Conservation (phyloP, 2,888 invertebrate species). For the Drosophila formosana region DNA sequence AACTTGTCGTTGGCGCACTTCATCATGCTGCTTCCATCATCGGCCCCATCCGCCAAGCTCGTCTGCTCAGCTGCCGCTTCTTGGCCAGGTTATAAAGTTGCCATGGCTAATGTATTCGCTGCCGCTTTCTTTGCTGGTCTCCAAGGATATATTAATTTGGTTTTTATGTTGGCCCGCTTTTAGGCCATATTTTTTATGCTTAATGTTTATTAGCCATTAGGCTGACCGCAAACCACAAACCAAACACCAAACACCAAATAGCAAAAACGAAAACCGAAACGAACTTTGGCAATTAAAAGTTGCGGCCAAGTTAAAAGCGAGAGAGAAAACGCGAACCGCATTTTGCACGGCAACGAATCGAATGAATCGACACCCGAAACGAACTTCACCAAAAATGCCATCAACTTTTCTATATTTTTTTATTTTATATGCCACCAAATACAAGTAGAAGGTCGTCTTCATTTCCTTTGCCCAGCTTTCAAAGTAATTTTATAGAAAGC, state of each 20-base stretch:
- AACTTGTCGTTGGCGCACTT: slow-evolving; percentile 22
- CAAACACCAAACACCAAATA: not conserved
- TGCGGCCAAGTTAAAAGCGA: slow-evolving; percentile 42
- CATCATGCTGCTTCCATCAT: slow-evolving; percentile 5
- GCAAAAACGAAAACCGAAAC: slow-evolving; percentile 29
- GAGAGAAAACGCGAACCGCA: not conserved
- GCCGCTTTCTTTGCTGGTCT: slow-evolving; percentile 41
- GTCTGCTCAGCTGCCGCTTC: slow-evolving; percentile 1
- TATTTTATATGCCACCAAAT: no score
- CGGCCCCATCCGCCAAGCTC: not conserved
- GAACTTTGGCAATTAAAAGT: slow-evolving; percentile 75
- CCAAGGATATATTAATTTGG: slow-evolving; percentile 80
- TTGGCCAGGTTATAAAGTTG: slow-evolving; percentile 34
- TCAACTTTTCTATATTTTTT: no score
- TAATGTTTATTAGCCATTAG: slow-evolving; percentile 78
- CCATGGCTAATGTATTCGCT: slow-evolving; percentile 25
- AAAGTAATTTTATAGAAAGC: no score
- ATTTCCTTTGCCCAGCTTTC: no score
- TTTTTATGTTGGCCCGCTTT: slow-evolving; percentile 69
- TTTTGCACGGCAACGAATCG: slow-evolving; percentile 17
- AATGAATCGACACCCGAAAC: slow-evolving; percentile 8
- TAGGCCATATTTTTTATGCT: slow-evolving; percentile 49
- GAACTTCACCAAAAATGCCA: no score
- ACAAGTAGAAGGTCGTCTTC: no score
- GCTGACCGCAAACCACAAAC: slow-evolving; percentile 42